Evolutionary conservation across 1,140 invertebrate species (phyloP), one percentile per base, ranked within the genome.

Genomic region (Drosophila novamexicana): DNA sequence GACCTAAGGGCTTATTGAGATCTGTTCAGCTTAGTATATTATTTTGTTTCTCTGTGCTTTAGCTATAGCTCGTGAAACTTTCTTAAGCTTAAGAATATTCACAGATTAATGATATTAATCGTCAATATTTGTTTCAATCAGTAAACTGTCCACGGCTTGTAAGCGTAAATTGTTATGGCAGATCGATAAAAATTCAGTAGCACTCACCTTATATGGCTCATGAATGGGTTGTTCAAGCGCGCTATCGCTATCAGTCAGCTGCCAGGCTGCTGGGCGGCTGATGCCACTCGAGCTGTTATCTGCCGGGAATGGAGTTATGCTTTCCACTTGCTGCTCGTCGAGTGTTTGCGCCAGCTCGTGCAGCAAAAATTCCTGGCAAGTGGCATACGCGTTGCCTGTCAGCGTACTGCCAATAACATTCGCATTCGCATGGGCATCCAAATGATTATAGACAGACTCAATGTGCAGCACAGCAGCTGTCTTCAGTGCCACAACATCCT

Each of bases 301-400:
- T 14, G 49, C 7, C 14, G 50, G 47, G 39, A 14, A 29, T 18
- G 63, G 34, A 34, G 37, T 57, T 59, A 52, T 29, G 56, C 44
- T 42, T 52, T 37, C 16, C 34, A 29, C 53, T 44, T 53, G 69
- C 40, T 42, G 34, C 40, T 32, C 53, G 56, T 73, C 70, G 56
- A 50, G 59, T 61, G 54, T 40, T 9, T 50, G 71, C 59, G 66
- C 44, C 39, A 86, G 54, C 40, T 86, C 82, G 18, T 86, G 75
- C 61, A 86, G 65, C 62, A 86, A 57, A 59, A 86, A 86, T 39
- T 86, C 72, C 69, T 88, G 83, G 77, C 83, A 86, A 66, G 83
- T 79, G 76, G 82, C 72, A 77, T 61, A 88, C 6, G 49, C 52
- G 49, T 7, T 45, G 58, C 36, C 47, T 63, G 77, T 73, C 63